Percentiles rank a stretch among this genome's conserved stretches.
phyloP scores from a whole-genome alignment of 2,888 invertebrate genomes.

The Sarcophaga variegata region DNA sequence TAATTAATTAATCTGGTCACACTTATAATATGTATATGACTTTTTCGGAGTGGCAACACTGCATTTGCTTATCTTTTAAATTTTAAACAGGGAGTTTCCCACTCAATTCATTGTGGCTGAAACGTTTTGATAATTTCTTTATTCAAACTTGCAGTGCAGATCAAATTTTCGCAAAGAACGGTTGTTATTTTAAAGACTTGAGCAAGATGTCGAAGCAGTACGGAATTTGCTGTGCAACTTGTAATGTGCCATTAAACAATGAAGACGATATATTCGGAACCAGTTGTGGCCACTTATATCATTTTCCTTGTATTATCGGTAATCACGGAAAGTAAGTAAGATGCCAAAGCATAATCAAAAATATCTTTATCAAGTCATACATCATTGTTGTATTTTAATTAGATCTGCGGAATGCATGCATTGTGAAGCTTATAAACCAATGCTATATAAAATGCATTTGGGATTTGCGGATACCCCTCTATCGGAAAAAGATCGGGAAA shows the following conservation, averaged over 20 bases:
- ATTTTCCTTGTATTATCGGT: conserved; percentile 24
- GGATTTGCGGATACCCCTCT: conserved; percentile 15
- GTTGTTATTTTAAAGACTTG: not conserved
- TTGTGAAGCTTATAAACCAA: conserved; percentile 34
- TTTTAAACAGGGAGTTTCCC: too few species aligned
- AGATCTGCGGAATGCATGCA: conserved; percentile 26
- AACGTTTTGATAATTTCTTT: too few species aligned
- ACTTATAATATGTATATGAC: too few species aligned
- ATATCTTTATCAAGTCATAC: not conserved
- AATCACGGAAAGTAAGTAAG: conserved; percentile 14
- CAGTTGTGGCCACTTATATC: conserved; percentile 51
- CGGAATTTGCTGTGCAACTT: not conserved
- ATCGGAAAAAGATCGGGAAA: conserved; percentile 14
- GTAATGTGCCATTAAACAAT: conserved; percentile 24
- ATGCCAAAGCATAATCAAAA: not conserved
- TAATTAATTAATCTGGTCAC: too few species aligned
- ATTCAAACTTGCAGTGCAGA: too few species aligned
- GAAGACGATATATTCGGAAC: conserved; percentile 30
- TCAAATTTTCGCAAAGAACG: too few species aligned
- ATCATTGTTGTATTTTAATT: not conserved
- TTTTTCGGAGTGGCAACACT: too few species aligned
- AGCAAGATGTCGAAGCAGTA: conserved; percentile 12
- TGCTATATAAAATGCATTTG: conserved; percentile 41
- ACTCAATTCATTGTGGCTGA: too few species aligned
- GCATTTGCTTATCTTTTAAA: too few species aligned